Evolutionary conservation across 2,797 vertebrate species (phyloP).

Genomic region (Acestrorhynchus altus): DNA sequence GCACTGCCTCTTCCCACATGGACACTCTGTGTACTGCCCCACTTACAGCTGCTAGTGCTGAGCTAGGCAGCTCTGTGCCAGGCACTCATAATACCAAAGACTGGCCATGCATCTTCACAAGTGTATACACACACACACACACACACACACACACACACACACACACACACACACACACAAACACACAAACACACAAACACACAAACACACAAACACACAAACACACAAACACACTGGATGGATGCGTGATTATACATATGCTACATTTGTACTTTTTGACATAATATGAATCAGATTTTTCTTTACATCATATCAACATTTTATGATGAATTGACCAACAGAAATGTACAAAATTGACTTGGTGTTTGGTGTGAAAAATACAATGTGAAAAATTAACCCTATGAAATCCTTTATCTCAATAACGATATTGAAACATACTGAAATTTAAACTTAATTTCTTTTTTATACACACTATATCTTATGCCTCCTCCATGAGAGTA

Average conservation of each 20-base stretch:
- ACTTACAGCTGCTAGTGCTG: conserved; percentile 72
- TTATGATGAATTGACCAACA: too few relatives aligned
- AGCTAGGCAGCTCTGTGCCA: conserved; percentile 60
- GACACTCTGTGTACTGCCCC: conserved; percentile 65
- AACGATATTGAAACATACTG: too few relatives aligned
- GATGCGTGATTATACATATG: not conserved
- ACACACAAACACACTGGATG: not conserved
- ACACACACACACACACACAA: not conserved
- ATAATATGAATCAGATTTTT: too few relatives aligned
- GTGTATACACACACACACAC: not conserved
- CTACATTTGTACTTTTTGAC: too few relatives aligned
- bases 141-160: conserved; percentile 13
- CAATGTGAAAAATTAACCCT: too few relatives aligned
- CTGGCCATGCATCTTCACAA: conserved; percentile 35
- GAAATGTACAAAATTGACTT: too few relatives aligned
- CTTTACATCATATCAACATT: too few relatives aligned
- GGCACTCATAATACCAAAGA: conserved; percentile 25
- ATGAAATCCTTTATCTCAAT: too few relatives aligned
- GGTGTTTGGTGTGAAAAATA: too few relatives aligned
- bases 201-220: conserved; percentile 13
- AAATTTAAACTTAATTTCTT: too few relatives aligned
- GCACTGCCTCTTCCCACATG: conserved; percentile 67
- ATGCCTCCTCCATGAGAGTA: too few relatives aligned
- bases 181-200: conserved; percentile 9
- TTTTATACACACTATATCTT: too few relatives aligned